Conservation (phyloP, 92 coral and sea anemone species). For the Zoanthus sociatus region DNA sequence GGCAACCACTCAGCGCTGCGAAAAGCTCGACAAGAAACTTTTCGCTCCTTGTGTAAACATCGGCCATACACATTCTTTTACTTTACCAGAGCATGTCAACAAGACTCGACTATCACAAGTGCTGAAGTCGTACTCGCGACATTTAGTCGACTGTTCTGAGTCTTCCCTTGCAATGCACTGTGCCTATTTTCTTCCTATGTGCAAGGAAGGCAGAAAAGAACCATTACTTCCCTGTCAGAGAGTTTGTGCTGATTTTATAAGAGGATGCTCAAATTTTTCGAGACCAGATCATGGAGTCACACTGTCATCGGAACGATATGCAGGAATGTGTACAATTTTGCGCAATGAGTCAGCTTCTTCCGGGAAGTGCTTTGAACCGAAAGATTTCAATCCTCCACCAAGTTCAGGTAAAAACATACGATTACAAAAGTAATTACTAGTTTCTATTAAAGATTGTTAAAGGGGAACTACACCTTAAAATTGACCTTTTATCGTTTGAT, state of each 20-base stretch:
- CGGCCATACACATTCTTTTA: constrained; percentile 29
- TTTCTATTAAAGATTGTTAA: neutral
- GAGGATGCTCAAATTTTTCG: constrained; percentile 7
- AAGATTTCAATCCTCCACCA: constrained; percentile 22
- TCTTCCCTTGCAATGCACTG: constrained; percentile 44
- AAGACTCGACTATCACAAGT: constrained; percentile 12
- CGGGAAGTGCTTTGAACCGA: constrained; percentile 44
- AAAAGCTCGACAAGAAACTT: constrained; percentile 26
- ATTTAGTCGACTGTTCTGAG: constrained; percentile 15
- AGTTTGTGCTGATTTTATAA: constrained; percentile 39
- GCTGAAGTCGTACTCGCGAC: constrained; percentile 17
- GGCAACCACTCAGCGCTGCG: constrained; percentile 27
- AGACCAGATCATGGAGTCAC: constrained; percentile 33
- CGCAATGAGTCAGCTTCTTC: constrained; percentile 20
- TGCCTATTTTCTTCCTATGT: constrained; percentile 44
- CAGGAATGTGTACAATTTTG: constrained; percentile 47
- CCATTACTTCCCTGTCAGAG: constrained; percentile 30
- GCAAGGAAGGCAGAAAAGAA: constrained; percentile 21
- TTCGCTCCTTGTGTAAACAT: constrained; percentile 42
- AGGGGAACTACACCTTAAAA: neutral
- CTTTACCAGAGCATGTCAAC: constrained; percentile 33
- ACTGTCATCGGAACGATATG: constrained; percentile 26
- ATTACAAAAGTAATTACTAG: neutral
- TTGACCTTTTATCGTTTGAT: no score
- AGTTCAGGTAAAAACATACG: constrained; percentile 1